A percentile compares a stretch with the other conserved stretches of the same genome.
These are phyloP conservation scores for Gobiocypris rarus DNA, from an alignment of 2,113 vertebrate genomes.

Conservation along the genomic window DNA sequence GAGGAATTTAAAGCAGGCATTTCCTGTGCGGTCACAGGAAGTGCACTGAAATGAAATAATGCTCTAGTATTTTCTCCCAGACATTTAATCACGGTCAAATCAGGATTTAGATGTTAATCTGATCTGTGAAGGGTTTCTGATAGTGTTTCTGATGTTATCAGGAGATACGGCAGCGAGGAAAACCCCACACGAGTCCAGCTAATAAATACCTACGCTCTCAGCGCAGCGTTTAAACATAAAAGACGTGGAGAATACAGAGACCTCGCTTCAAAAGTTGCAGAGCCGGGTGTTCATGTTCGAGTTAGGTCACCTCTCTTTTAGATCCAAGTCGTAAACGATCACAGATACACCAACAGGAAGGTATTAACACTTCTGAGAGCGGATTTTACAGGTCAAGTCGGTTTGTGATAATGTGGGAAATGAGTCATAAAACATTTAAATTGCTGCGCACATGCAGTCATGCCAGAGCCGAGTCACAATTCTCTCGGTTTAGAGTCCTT, in stretches of 20 bases:
- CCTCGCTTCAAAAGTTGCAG: not conserved
- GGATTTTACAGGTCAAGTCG: conserved; percentile 14
- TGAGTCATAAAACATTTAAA: conserved; percentile 46
- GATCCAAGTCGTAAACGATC: conserved; percentile 12
- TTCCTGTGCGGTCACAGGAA: conserved; percentile 1
- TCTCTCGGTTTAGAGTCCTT: not conserved
- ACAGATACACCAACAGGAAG: conserved; percentile 1
- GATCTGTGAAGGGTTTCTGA: not conserved
- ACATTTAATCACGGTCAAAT: not conserved
- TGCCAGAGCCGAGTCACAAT: conserved; percentile 20
- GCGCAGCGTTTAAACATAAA: conserved; percentile 5
- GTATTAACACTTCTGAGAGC: conserved; percentile 28
- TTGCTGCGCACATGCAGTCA: not conserved
- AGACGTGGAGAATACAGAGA: not conserved
- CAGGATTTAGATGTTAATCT: conserved; percentile 26
- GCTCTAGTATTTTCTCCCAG: not conserved
- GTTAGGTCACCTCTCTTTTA: not conserved
- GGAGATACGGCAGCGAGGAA: not conserved
- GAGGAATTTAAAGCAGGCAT: not conserved
- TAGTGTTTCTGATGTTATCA: conserved; percentile 9
- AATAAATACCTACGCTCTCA: conserved; percentile 23
- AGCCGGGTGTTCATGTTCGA: not conserved
- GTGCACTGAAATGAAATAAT: not conserved
- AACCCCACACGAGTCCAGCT: conserved; percentile 3
- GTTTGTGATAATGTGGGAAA: conserved; percentile 37